Percentiles rank a stretch among this genome's conserved stretches.
phyloP scores from a whole-genome alignment of 1,140 invertebrate genomes.

The Drosophila sechellia region DNA sequence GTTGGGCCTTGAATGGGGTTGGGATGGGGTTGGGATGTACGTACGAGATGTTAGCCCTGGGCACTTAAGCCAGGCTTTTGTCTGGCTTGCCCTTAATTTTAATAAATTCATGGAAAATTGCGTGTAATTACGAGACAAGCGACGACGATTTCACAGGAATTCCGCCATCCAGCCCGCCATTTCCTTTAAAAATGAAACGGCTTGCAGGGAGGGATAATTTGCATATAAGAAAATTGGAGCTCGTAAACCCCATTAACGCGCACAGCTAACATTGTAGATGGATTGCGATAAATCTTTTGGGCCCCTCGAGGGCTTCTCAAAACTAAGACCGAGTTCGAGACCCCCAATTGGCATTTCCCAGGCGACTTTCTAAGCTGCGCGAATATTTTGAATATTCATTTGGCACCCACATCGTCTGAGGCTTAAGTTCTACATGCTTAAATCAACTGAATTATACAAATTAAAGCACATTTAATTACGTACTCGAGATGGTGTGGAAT shows the following conservation, averaged over 20 bases:
- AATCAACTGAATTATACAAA: constrained; percentile 63
- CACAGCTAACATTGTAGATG: constrained; percentile 47
- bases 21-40: constrained; percentile 4
- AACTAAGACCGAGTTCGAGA: constrained; percentile 30
- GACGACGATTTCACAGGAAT: constrained; percentile 78
- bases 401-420: not conserved
- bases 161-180: constrained; percentile 22
- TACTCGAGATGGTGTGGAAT: constrained; percentile 35
- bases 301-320: constrained; percentile 18
- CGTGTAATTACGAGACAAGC: constrained; percentile 70
- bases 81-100: constrained; percentile 42
- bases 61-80: constrained; percentile 63
- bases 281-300: constrained; percentile 60
- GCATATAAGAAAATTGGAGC: constrained; percentile 52
- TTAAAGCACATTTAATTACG: constrained; percentile 70
- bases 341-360: constrained; percentile 69
- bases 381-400: constrained; percentile 71
- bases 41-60: constrained; percentile 33
- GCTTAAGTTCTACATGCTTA: constrained; percentile 51
- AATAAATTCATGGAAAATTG: constrained; percentile 83
- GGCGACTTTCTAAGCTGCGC: constrained; percentile 43
- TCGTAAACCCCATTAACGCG: constrained; percentile 50
- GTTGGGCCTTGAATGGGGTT: constrained; percentile 4
- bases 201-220: constrained; percentile 37
- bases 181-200: constrained; percentile 7